Percentiles rank a stretch among this genome's conserved stretches.
Conservation (phyloP, 2,888 invertebrate species). For the Rhagonycha lutea region DNA sequence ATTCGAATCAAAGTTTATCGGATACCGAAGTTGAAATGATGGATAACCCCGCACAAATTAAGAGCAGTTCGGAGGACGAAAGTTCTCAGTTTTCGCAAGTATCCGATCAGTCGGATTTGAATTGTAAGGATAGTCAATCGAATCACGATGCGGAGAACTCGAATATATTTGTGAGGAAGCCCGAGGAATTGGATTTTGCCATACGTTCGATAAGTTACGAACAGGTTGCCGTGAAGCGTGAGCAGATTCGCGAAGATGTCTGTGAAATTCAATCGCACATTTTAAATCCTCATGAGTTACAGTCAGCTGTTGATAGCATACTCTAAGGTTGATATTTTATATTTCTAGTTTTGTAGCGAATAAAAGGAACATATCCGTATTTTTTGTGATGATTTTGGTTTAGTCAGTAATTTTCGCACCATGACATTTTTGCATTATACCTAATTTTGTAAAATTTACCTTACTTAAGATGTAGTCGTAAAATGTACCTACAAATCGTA, state of each 20-base stretch:
- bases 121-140: background rate
- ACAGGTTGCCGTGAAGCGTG: slow-evolving; percentile 35
- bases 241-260: slow-evolving; percentile 36
- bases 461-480: background rate
- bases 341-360: background rate
- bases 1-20: slow-evolving; percentile 31
- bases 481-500: background rate
- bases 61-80: slow-evolving; percentile 28
- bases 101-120: slow-evolving; percentile 5
- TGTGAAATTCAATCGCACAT: slow-evolving; percentile 44
- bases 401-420: background rate
- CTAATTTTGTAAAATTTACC: background rate
- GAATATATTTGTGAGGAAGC: slow-evolving; percentile 38
- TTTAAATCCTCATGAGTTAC: slow-evolving; percentile 52
- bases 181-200: slow-evolving; percentile 51
- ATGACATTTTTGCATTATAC: background rate
- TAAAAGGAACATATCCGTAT: background rate
- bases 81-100: slow-evolving; percentile 11
- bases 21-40: slow-evolving; percentile 30
- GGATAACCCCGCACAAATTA: slow-evolving; percentile 28
- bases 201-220: slow-evolving; percentile 51
- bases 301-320: slow-evolving; percentile 54
- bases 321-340: slow-evolving; percentile 31
- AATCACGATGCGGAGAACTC: slow-evolving; percentile 8
- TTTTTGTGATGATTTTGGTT: background rate